phyloP scores from a whole-genome alignment of 2,797 vertebrate genomes.

The Limnodromus scolopaceus region DNA sequence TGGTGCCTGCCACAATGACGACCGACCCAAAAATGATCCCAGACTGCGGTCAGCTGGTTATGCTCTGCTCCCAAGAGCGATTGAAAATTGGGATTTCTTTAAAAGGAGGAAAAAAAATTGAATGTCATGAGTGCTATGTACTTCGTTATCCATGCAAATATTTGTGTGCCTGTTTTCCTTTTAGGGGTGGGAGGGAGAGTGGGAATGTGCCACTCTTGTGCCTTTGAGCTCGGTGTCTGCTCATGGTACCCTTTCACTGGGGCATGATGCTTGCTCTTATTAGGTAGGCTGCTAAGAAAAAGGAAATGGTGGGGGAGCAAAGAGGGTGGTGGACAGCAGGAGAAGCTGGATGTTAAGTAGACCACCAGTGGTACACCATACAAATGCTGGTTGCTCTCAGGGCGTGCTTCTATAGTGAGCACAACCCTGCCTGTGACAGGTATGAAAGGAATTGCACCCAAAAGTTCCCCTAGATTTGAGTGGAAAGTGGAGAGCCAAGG shows the following conservation, averaged over 20 bases:
- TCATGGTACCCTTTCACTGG: not conserved
- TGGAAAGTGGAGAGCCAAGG: not conserved
- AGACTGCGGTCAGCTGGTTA: rapidly evolving
- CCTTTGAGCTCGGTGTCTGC: not conserved
- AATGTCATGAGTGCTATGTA: not conserved
- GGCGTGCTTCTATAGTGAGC: not conserved
- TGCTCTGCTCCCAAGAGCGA: rapidly evolving
- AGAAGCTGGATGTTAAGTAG: not conserved
- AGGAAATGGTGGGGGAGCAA: not conserved
- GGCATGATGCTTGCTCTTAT: not conserved
- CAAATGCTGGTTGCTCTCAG: not conserved
- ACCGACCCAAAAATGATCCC: not conserved
- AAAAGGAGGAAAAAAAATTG: not conserved
- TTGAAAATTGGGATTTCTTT: not conserved
- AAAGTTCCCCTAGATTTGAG: not conserved
- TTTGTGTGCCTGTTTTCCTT: not conserved
- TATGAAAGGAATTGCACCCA: not conserved
- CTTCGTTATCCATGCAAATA: not conserved
- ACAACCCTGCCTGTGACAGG: not conserved
- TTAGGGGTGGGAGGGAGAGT: not conserved
- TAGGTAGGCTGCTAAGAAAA: not conserved
- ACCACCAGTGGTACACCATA: not conserved
- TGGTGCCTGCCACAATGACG: not conserved
- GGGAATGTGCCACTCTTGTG: not conserved
- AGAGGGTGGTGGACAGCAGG: not conserved